Base-by-base conservation (phyloP, 2,113 vertebrate genomes). In the Ploceus nigricollis region DNA sequence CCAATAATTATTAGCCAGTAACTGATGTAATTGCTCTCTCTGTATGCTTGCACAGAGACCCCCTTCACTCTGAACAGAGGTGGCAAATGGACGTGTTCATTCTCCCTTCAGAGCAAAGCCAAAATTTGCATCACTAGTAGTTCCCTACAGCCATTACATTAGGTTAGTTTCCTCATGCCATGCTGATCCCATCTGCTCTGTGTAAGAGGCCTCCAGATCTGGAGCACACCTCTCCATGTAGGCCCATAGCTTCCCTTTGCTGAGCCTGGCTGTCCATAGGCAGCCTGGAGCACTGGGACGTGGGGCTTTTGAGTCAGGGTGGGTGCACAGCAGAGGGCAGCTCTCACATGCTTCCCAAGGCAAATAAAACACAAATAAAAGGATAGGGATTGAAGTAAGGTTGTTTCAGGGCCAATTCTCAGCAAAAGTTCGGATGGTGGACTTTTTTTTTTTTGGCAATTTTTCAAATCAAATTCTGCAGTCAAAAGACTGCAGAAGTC, bases 201-300 rank as follows among this genome's bases (percentile, higher is more conserved):
- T 51, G 13, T 51, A 13, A 81, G 79, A 81, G 11, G 9, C 57
- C 50, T 56, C 71, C 0, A 0, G 22, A 28, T 71, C 44, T 56
- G 57, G 51, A 91, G 24, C 0, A 1, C 19, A 16, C 4, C 40
- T 68, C 40, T 77, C 33, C 40, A 4, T 0, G 1, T 6, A 44
- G 48, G 22, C 28, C 19, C 40, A 27, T 0, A 0, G 35, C 19
- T 80, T 56, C 51, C 15, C 64, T 64, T 35, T 35, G 35, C 15
- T 27, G 45, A 39, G 23, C 54, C 73, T 53, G 78, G 21, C 37
- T 51, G 37, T 24, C 65, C 18, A 0, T 1, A 14, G 42, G 60
- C 73, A 70, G 37, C 56, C 51, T 6, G 0, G 3, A 57, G n/a
- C 3, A 0, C 12, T 35, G 82, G 23, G 27, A 21, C 0, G 0